Evolutionary conservation across 2,888 invertebrate species (phyloP).

Genomic region (Ecliptopera silaceata): DNA sequence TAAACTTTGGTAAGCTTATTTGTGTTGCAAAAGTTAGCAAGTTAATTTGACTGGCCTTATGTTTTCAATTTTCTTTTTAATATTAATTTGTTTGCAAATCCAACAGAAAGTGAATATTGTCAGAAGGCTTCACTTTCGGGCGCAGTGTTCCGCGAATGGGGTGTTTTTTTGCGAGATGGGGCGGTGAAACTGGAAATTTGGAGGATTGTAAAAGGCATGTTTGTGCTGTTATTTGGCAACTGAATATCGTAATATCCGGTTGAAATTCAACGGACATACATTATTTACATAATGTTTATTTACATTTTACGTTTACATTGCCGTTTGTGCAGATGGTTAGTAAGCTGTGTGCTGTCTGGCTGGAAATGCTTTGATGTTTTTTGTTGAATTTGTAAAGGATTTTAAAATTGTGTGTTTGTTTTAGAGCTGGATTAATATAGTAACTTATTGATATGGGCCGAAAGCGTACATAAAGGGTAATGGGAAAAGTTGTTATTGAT

Average conservation of each 20-base stretch:
- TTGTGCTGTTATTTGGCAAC: background rate
- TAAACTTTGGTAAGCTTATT: background rate
- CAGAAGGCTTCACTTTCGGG: background rate
- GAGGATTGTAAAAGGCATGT: slow-evolving; percentile 2
- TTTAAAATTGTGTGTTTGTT: background rate
- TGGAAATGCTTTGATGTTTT: background rate
- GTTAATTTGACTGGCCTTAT: background rate
- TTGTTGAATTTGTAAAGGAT: background rate
- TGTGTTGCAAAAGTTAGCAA: background rate
- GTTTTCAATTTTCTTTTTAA: background rate
- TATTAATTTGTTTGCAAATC: slow-evolving; percentile 4
- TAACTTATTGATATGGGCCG: too few species aligned
- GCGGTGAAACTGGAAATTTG: background rate
- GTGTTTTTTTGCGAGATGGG: background rate
- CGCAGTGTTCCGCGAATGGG: slow-evolving; percentile 1
- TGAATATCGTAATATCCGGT: slow-evolving; percentile 3
- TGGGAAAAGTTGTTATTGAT: too few species aligned
- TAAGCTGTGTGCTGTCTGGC: background rate
- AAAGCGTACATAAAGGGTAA: too few species aligned
- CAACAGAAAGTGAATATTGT: slow-evolving; percentile 5
- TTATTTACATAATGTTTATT: background rate
- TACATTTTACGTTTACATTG: background rate
- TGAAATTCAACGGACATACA: background rate
- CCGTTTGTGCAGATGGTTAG: slow-evolving; percentile 9
- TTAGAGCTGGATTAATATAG: background rate